Base-by-base conservation (phyloP, 1,140 invertebrate species). In the Drosophila punjabiensis region DNA sequence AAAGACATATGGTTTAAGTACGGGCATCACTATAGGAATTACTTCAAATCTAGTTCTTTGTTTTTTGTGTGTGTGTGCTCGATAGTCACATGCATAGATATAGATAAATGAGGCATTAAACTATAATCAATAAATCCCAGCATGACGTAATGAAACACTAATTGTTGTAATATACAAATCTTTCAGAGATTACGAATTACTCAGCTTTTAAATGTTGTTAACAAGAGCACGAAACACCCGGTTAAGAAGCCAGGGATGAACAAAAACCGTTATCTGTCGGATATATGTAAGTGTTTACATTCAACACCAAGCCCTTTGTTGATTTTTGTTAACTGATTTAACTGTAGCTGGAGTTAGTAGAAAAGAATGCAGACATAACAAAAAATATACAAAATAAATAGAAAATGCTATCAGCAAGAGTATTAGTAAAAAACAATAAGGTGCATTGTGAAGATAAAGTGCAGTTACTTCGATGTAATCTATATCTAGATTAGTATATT, bases 91-190 rank as follows among this genome's bases (percentile, higher is more conserved):
- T 56, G 53, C 9, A 24, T 20, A 37, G 32, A 56, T 56, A 24
- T 2, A 24, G 1, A 24, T 24, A 56, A 56, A 56, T 56, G 33
- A 24, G 18, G 33, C 32, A 24, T 37, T 16, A 16, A 56, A 24
- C 53, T 20, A 37, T 37, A 56, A 56, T 56, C 33, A 37, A 56
- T 56, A 56, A 35, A 55, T 55, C 52, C 18, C 53, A 24, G 18
- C 33, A 56, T 56, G 53, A 56, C 53, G 53, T 16, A 56, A 56
- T 24, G 33, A 16, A 56, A 5, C 1, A 24, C 1, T 37, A 56
- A 37, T 56, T 56, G 9, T 6, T 56, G 53, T 37, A 56, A 37
- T 16, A 35, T 20, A 30, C 5, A 50, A 37, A 5, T 6, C n/a
- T 55, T 9, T 8, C 10, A 35, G 32, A 55, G 37, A 16, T 3